Base-by-base conservation (phyloP, 2,888 invertebrate genomes). In the Heliconius ismenius region DNA sequence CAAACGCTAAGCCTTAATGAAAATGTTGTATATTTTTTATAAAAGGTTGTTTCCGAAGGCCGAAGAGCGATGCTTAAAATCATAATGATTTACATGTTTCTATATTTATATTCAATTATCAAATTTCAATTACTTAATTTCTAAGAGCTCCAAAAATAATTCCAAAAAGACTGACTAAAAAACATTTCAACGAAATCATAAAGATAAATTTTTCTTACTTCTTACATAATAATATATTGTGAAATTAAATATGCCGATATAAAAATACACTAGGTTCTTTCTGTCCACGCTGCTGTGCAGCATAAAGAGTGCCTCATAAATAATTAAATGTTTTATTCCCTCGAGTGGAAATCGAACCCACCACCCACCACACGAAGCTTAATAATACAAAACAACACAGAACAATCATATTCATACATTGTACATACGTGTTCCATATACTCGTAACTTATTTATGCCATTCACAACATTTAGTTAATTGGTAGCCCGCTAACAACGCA, bases 391-490 rank as follows among this genome's bases (percentile, higher is more conserved):
- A 39, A 39, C 11, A 39, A 11, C 11, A 58, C 9, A 58, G 4
- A 58, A n/a, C 21, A 58, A 58, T 10, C 1, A 4, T n/a, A 7
- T n/a, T 3, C n/a, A 10, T 10, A 58, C 58, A 58, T n/a, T 7
- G 21, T 58, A 58, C 58, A n/a, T 26, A 26, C n/a, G n/a, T 58
- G n/a, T 58, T 58, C 58, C n/a, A 21, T 63, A 63, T 28, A 32
- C 32, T 32, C 32, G 32, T 32, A 63, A 64, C 18, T 15, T 64
- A 32, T 64, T 32, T 64, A 24, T 43, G 24, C 13, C 67, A 24
- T 43, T 67, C 39, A 24, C 9, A 39, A 43, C 24, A 43, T 67
- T 67, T 67, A 67, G 67, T 39, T 62, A 62, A 63, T 73, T 73
- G 39, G 39, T 63, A 62, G 26, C 13, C 62, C 62, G 26, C 73